Evolutionary conservation across 2,888 invertebrate species (phyloP), one percentile per base, ranked within the genome.

Genomic region (Cheilosia urbana): DNA sequence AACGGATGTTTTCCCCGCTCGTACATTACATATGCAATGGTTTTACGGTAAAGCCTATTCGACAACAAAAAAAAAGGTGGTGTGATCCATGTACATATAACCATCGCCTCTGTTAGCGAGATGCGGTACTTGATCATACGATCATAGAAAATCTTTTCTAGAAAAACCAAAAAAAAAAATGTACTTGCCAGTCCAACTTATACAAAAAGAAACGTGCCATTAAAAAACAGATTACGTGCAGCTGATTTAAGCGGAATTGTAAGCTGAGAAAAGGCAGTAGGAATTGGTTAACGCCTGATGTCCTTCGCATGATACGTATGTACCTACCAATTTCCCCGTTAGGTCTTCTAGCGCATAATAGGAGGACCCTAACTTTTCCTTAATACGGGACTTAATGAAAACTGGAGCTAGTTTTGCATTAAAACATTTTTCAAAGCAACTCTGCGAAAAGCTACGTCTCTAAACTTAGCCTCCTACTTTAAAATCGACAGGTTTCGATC

Each of bases 241-340:
- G 24, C 53, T 30, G n/a, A 24, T 24, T 27, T 4, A 15, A 27
- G 53, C 15, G 27, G 13, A 53, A 53, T 6, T 6, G 21, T 53
- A 53, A 53, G 27, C 53, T 53, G 27, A 15, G 4, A 53, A 37
- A 30, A 37, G 37, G 19, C 40, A 42, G 3, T 11, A 0, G n/a
- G 15, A 42, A 15, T 42, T 13, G 4, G n/a, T 19, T 30, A 37
- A 37, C 34, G 57, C 19, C 57, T 34, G n/a, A 57, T 57, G 13
- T 57, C 57, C 37, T 57, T 57, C 34, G 34, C 57, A 9, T 57
- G 57, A 13, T 37, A 57, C 13, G n/a, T 42, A 42, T n/a, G n/a
- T n/a, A n/a, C 40, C 40, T 15, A 42, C 15, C 4, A 13, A 58
- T 21, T 58, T 37, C 1, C 40, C 57, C 6, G 11, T 19, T 15